Evolutionary conservation across 2,888 invertebrate genomes (phyloP), one percentile per base, ranked within the genome.

Genomic region (Macropis europaea): DNA sequence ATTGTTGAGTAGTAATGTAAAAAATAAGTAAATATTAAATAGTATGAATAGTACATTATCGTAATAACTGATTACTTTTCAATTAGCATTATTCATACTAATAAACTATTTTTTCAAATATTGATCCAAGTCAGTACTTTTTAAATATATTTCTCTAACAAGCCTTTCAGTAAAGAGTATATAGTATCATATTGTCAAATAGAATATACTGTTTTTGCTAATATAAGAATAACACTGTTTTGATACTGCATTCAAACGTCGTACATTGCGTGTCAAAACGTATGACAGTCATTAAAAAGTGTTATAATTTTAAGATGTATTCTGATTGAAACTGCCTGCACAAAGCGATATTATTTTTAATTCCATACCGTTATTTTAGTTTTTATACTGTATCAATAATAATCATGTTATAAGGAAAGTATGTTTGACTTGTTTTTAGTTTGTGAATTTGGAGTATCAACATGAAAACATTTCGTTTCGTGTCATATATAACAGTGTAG

Each of bases 1-100:
- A 68, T 50, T 57, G 43, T 69, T 69, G 17, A 56, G 50, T 42
- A 67, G 45, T 47, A 40, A 34, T 48, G 32, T 67, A 34, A 54
- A 53, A 24, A 40, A 13, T 63, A 57, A 57, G 50, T 26, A 15
- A 15, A 17, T n/a, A 26, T 50, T 6, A 15, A 30, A 24, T 64
- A 30, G 48, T 50, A 60, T 45, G 6, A 32, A 32, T 38, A 38
- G 13, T 32, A 22, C 28, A 9, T 48, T 22, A 40, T 57, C 22
- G n/a, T n/a, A n/a, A 17, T 15, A 11, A 22, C 3, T 48, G 5
- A 47, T 42, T 34, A n/a, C 17, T 47, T 56, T 19, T 34, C 11
- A 63, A 63, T 34, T 28, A 13, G n/a, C 9, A 48, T 42, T n/a
- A n/a, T n/a, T n/a, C n/a, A 48, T 62, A 36, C 19, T 57, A 42